Evolutionary conservation across 2,888 invertebrate genomes (phyloP).

Genomic region (Synanthedon vespiformis): DNA sequence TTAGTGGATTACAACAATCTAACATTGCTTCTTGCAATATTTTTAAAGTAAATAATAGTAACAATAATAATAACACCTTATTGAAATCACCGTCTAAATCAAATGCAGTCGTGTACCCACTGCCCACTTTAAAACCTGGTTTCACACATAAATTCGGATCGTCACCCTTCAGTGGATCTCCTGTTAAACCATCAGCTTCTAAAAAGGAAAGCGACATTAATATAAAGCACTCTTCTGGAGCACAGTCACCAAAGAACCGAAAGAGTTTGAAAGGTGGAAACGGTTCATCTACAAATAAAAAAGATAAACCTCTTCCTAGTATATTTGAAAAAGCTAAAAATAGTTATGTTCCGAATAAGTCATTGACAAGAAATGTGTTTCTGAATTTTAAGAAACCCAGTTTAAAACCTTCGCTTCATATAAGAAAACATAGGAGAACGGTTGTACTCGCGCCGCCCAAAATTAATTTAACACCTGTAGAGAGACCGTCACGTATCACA

Average conservation of each 20-base stretch:
- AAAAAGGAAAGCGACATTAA: conserved; percentile 42
- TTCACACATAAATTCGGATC: conserved; percentile 62
- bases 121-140: conserved; percentile 51
- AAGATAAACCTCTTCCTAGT: conserved; percentile 46
- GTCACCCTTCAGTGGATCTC: conserved; percentile 40
- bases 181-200: conserved; percentile 27
- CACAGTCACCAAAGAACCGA: conserved; percentile 45
- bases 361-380: conserved; percentile 57
- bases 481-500: conserved; percentile 51
- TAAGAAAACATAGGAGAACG: conserved; percentile 70
- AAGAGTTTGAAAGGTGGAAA: conserved; percentile 35
- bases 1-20: conserved; percentile 57
- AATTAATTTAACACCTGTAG: conserved; percentile 55
- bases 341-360: conserved; percentile 56
- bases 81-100: conserved; percentile 49
- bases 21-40: conserved; percentile 50
- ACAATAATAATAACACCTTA: conserved; percentile 41
- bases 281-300: conserved; percentile 31
- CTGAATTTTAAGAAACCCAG: conserved; percentile 58
- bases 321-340: conserved; percentile 61
- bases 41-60: conserved; percentile 59
- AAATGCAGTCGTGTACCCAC: conserved; percentile 32
- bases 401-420: conserved; percentile 51
- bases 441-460: conserved; percentile 61
- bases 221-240: conserved; percentile 31